Percentiles rank a stretch among this genome's conserved stretches.
Conservation (phyloP, 2,888 invertebrate species). For the Gisinianus flammeolus region DNA sequence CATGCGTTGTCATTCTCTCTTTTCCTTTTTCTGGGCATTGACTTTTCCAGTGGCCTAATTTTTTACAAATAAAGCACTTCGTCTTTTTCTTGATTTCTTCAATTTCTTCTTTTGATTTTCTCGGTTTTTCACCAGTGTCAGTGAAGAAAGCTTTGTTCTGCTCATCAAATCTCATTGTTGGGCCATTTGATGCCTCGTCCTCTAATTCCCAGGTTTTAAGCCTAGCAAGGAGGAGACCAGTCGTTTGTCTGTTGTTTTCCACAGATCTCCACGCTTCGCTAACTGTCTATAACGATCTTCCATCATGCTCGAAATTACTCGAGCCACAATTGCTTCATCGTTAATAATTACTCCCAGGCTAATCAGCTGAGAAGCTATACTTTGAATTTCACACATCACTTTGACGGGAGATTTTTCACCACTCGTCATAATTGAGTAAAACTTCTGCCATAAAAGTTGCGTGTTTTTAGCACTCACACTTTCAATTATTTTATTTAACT, state of each 20-base stretch:
- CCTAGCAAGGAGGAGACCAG: slow-evolving; percentile 39
- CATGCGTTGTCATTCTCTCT: background rate
- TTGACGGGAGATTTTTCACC: slow-evolving; percentile 37
- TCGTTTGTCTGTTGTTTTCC: slow-evolving; percentile 33
- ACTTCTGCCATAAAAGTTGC: slow-evolving; percentile 44
- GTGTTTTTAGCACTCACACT: slow-evolving; percentile 44
- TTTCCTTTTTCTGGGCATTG: slow-evolving; percentile 35
- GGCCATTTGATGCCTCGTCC: background rate
- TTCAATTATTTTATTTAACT: slow-evolving; percentile 43
- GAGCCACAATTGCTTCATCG: slow-evolving; percentile 38
- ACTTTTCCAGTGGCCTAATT: slow-evolving; percentile 41
- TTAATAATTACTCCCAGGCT: slow-evolving; percentile 31
- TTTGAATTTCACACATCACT: slow-evolving; percentile 47
- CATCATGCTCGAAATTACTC: slow-evolving; percentile 44
- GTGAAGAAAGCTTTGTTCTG: background rate
- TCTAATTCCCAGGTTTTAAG: slow-evolving; percentile 42
- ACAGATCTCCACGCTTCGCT: slow-evolving; percentile 48
- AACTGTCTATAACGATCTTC: slow-evolving; percentile 41
- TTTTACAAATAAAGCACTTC: slow-evolving; percentile 27
- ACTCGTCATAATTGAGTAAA: slow-evolving; percentile 26
- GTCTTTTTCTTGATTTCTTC: slow-evolving; percentile 21
- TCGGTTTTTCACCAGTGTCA: background rate
- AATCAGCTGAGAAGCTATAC: slow-evolving; percentile 43
- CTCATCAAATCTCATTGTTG: too few species aligned
- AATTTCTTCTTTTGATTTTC: slow-evolving; percentile 22